These are phyloP conservation scores for Zhuqinia jingwanae DNA, from an alignment of 2,888 invertebrate species.

Conservation along the genomic window DNA sequence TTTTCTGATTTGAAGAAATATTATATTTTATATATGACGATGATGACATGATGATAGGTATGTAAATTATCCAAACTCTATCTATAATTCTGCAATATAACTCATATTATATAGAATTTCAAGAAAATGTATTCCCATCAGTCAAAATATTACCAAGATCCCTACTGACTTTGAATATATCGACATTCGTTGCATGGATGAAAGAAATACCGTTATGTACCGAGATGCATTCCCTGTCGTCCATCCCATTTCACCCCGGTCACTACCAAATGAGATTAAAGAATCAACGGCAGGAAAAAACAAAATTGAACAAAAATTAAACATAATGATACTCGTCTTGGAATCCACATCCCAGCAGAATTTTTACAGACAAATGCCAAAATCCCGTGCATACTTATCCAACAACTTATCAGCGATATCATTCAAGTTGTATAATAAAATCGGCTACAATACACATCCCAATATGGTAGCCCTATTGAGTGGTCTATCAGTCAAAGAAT, in stretches of 20 bases:
- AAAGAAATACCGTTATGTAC: neutral
- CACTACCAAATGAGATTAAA: too few species aligned
- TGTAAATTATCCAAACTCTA: neutral
- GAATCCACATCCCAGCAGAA: conserved; percentile 81
- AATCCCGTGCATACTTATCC: conserved; percentile 79
- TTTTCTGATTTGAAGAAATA: too few species aligned
- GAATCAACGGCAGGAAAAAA: neutral
- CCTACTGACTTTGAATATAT: neutral
- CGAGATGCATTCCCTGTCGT: conserved; percentile 1
- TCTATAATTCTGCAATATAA: too few species aligned
- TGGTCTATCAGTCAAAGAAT: conserved; percentile 78
- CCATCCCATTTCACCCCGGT: too few species aligned
- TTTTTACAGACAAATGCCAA: conserved; percentile 80
- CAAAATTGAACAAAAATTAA: conserved; percentile 60
- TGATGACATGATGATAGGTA: neutral
- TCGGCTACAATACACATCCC: conserved; percentile 82
- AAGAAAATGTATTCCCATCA: neutral
- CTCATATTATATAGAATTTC: neutral
- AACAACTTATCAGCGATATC: conserved; percentile 79
- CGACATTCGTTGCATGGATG: neutral
- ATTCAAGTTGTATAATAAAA: conserved; percentile 80
- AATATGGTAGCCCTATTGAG: conserved; percentile 81
- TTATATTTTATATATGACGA: neutral
- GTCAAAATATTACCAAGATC: neutral
- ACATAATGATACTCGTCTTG: conserved; percentile 80